Evolutionary conservation across 2,888 invertebrate species (phyloP).

Genomic region (Drosophila kambysellisi): DNA sequence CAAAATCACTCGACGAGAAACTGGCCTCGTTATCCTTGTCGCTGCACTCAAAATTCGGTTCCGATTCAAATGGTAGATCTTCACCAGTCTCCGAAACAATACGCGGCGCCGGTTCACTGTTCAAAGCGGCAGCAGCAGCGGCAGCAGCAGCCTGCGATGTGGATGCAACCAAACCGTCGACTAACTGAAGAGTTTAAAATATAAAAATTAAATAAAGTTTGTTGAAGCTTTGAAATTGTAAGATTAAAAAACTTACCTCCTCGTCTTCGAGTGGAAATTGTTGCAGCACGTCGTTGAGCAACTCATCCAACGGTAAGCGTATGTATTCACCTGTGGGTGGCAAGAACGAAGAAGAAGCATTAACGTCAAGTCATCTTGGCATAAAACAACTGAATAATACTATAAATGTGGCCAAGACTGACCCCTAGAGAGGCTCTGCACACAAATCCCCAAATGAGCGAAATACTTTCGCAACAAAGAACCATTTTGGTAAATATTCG

Average conservation of each 20-base stretch:
- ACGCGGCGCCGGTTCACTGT: slow-evolving; percentile 32
- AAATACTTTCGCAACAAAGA: slow-evolving; percentile 1
- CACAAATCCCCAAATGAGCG: slow-evolving; percentile 6
- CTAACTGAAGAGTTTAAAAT: slow-evolving; percentile 36
- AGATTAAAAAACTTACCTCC: slow-evolving; percentile 73
- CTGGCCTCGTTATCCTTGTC: slow-evolving; percentile 41
- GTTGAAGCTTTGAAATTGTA: background rate
- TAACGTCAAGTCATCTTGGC: slow-evolving; percentile 50
- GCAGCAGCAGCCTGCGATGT: slow-evolving; percentile 82
- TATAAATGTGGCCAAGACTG: background rate
- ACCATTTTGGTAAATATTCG: slow-evolving; percentile 36
- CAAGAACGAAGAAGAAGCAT: slow-evolving; percentile 17
- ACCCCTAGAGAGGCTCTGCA: slow-evolving; percentile 1
- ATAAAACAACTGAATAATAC: slow-evolving; percentile 30
- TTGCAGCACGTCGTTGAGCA: slow-evolving; percentile 84
- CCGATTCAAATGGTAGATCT: slow-evolving; percentile 37
- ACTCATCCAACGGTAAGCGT: slow-evolving; percentile 84
- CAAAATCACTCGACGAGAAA: slow-evolving; percentile 59
- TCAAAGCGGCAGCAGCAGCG: slow-evolving; percentile 68
- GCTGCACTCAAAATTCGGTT: slow-evolving; percentile 12
- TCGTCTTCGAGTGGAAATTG: slow-evolving; percentile 76
- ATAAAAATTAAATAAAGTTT: slow-evolving; percentile 11
- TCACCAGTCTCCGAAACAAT: slow-evolving; percentile 67
- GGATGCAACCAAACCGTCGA: slow-evolving; percentile 76
- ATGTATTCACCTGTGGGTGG: slow-evolving; percentile 84